Evolutionary conservation across 2,113 vertebrate genomes (phyloP).

Genomic region (Neolamprologus brichardi): DNA sequence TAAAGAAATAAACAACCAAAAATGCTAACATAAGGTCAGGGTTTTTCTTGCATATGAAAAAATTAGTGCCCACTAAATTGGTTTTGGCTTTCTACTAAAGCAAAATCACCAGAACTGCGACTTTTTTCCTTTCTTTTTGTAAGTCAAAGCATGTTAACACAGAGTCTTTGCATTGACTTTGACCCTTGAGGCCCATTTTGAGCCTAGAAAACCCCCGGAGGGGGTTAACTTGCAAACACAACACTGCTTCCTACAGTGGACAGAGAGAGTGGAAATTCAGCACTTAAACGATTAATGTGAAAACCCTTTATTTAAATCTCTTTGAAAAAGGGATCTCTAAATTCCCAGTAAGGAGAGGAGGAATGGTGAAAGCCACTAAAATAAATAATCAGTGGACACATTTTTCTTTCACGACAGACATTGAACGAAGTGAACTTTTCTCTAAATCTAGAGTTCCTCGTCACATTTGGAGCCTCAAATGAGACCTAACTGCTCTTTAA

Average conservation of each 20-base stretch:
- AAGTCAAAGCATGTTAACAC: fast-evolving
- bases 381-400: background rate
- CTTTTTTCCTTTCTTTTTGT: background rate
- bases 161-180: background rate
- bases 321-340: background rate
- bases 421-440: background rate
- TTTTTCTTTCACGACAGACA: background rate
- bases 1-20: background rate
- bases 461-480: background rate
- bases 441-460: background rate
- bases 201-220: background rate
- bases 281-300: fast-evolving
- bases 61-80: background rate
- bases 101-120: background rate
- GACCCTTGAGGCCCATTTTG: background rate
- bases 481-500: background rate
- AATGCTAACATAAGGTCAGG: background rate
- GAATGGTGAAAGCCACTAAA: background rate
- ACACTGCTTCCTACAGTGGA: background rate
- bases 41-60: background rate
- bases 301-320: background rate
- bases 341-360: background rate
- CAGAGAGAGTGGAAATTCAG: background rate
- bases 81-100: background rate
- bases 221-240: fast-evolving